Conservation (phyloP, 2,113 vertebrate genomes). For the Oncorhynchus tshawytscha region DNA sequence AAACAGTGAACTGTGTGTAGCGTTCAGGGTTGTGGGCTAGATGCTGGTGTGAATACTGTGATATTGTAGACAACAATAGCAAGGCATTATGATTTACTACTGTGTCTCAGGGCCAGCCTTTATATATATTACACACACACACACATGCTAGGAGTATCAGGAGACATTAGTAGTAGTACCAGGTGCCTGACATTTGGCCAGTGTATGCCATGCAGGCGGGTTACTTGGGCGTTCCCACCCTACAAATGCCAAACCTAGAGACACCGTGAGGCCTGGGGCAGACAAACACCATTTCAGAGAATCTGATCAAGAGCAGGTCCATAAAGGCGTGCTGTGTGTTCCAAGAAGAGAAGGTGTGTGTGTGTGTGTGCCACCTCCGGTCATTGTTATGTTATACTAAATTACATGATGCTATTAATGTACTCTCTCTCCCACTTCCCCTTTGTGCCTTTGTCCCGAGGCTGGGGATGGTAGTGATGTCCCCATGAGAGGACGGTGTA, state of each 20-base stretch:
- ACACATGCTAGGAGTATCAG: neutral
- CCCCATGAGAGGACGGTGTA: too few species aligned
- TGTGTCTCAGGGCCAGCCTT: conserved; percentile 36
- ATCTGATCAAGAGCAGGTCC: too few species aligned
- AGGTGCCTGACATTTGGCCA: too few species aligned
- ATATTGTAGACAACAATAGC: conserved; percentile 50
- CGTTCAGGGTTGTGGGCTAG: conserved; percentile 6
- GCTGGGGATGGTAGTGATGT: conserved; percentile 12
- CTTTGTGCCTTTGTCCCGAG: neutral
- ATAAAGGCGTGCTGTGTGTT: too few species aligned
- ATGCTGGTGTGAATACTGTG: conserved; percentile 26
- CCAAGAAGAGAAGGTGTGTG: too few species aligned
- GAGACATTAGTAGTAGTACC: neutral
- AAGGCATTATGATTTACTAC: conserved; percentile 61
- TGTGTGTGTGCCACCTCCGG: neutral
- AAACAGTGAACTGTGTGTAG: neutral
- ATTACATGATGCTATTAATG: too few species aligned
- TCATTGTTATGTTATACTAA: neutral
- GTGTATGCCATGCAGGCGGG: too few species aligned
- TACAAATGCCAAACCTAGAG: too few species aligned
- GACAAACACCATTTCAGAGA: too few species aligned
- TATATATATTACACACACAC: neutral
- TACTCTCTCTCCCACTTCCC: conserved; percentile 1
- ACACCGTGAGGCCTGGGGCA: too few species aligned
- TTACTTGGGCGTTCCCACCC: too few species aligned